Base-by-base conservation (phyloP, 2,888 invertebrate species). In the Dysmachus trigonus region DNA sequence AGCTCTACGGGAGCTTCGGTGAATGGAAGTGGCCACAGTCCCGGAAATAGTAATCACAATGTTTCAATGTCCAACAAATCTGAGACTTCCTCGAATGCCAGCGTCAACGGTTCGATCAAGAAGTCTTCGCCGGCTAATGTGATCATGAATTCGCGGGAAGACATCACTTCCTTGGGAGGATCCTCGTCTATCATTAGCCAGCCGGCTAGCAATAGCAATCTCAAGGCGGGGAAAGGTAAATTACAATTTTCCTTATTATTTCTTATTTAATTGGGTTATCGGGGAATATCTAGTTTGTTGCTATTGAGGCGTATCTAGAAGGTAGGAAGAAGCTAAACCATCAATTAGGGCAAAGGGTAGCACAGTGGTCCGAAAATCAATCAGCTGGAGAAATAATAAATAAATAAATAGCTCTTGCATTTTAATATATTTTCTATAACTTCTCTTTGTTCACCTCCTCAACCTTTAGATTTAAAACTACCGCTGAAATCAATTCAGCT, bases 181-280 rank as follows among this genome's bases (percentile, higher is more conserved):
- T 89, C 89, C 81, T 91, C 91, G 81, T 91, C 92, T 74, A 85
- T 90, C 53, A 91, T 91, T 88, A 91, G 91, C 88, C 92, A 92
- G 73, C 77, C 86, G 53, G 72, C 76, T 10, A 86, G 77, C n/a
- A 85, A 81, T 27, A 27, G 62, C 22, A 87, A 85, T 38, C 86
- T 87, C 33, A 89, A 88, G 86, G 87, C 85, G 83, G 84, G 86
- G 81, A 89, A 89, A 88, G 89, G 89, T 88, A 86, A 53, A 87
- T 73, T 27, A 30, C 22, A 71, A 5, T 76, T 18, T 5, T 27
- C 30, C 30, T 72, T 72, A 41, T 41, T 41, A 10, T 41, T 41
- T 41, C 38, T 41, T 13, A 41, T 41, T 41, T 10, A 41, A 41
- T 15, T 41, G 15, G 38, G 13, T 41, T 41, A 41, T 41, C 10